A percentile compares a stretch with the other conserved stretches of the same genome.
Evolutionary conservation across 2,113 vertebrate species (phyloP).

Genomic region (Pongo abelii): DNA sequence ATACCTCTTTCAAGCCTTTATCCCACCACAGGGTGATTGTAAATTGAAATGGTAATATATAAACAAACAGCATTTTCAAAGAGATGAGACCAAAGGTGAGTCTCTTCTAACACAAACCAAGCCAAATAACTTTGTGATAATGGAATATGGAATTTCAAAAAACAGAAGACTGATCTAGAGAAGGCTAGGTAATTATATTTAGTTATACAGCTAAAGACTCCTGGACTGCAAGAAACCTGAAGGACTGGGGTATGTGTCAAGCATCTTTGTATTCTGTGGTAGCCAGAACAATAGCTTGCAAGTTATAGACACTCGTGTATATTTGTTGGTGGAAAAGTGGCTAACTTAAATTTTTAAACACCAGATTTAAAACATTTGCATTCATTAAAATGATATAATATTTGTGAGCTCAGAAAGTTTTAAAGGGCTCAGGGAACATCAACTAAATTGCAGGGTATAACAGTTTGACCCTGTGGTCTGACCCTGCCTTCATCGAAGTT

Average conservation of each 20-base stretch:
- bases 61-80: neutral
- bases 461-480: rapidly evolving
- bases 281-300: neutral
- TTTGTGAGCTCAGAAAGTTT: neutral
- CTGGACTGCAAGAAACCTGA: neutral
- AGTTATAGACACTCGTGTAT: neutral
- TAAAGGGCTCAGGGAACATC: neutral
- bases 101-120: neutral
- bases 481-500: neutral
- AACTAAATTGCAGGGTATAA: neutral
- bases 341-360: neutral
- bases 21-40: neutral
- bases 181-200: neutral
- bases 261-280: neutral
- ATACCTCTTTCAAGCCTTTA: neutral
- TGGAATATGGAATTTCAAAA: neutral
- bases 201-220: neutral
- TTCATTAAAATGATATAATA: neutral
- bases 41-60: neutral
- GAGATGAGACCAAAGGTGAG: neutral
- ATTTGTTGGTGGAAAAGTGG: neutral
- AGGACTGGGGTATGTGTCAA: rapidly evolving
- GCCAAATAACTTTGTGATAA: neutral
- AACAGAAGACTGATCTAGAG: neutral
- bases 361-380: neutral